phyloP scores from a whole-genome alignment of 2,113 vertebrate species.

The Piaya cayana region DNA sequence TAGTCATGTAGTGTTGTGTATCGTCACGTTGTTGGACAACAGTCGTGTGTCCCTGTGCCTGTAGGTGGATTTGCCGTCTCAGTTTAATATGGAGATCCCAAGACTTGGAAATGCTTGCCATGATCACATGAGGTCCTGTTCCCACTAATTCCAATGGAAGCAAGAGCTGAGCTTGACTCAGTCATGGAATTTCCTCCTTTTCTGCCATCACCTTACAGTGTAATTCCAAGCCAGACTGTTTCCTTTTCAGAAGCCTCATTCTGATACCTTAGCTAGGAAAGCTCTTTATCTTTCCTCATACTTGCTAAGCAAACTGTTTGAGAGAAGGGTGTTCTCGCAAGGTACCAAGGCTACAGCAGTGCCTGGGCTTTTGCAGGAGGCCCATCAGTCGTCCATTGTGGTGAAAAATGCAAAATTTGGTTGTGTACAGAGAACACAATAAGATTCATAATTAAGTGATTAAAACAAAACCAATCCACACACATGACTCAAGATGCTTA shows the following conservation, averaged over 20 bases:
- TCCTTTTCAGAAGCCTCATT: not conserved
- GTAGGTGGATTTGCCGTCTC: not conserved
- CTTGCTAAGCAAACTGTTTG: not conserved
- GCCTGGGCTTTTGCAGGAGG: not conserved
- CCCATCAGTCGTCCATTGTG: not conserved
- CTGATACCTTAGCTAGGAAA: not conserved
- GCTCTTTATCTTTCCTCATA: not conserved
- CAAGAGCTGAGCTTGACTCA: slow-evolving; percentile 1
- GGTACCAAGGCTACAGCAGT: not conserved
- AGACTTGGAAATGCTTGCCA: not conserved
- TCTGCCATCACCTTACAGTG: not conserved
- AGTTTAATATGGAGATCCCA: not conserved
- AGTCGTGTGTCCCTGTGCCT: not conserved
- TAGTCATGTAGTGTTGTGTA: fast-evolving
- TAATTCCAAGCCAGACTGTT: not conserved
- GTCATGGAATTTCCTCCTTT: not conserved
- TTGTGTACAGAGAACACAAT: not conserved
- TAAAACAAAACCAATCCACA: not conserved
- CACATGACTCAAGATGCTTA: not conserved
- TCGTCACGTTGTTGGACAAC: not conserved
- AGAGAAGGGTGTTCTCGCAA: not conserved
- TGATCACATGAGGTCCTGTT: not conserved
- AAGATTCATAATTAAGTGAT: not conserved
- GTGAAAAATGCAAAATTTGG: not conserved
- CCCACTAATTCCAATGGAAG: not conserved